Evolutionary conservation across 2,113 vertebrate genomes (phyloP).

Genomic region (Zingel zingel): DNA sequence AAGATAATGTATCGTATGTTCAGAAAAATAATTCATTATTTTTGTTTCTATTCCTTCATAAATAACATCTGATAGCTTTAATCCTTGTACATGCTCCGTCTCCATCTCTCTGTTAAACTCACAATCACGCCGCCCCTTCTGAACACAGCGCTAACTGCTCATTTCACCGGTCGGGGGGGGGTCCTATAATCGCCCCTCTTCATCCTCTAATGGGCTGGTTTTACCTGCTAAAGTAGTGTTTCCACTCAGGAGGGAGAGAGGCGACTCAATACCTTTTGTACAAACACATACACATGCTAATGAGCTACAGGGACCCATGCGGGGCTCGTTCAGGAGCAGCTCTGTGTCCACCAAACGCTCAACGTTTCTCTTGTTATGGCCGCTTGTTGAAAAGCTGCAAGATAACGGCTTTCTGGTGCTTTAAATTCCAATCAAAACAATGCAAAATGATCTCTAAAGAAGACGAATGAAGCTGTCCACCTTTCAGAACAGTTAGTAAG

Average conservation of each 20-base stretch:
- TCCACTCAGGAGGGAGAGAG: slow-evolving; percentile 44
- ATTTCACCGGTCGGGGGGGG: slow-evolving; percentile 38
- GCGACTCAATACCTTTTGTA: slow-evolving; percentile 41
- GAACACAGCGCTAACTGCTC: slow-evolving; percentile 26
- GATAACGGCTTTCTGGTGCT: slow-evolving; percentile 4
- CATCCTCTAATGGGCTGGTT: slow-evolving; percentile 42
- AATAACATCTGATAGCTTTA: not conserved
- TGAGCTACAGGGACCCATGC: slow-evolving; percentile 27
- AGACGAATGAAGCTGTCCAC: too few relatives aligned
- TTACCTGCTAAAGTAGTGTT: slow-evolving; percentile 48
- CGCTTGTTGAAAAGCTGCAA: slow-evolving; percentile 20
- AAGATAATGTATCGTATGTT: not conserved
- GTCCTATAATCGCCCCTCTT: slow-evolving; percentile 41
- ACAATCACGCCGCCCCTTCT: not conserved
- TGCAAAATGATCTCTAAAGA: not conserved
- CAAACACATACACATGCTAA: slow-evolving; percentile 63
- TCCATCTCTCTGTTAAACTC: not conserved
- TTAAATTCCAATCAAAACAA: not conserved
- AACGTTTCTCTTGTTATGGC: slow-evolving; percentile 14
- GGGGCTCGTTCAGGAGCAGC: slow-evolving; percentile 30
- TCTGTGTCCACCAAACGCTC: not conserved
- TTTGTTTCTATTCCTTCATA: not conserved
- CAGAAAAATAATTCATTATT: too few relatives aligned
- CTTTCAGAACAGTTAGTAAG: too few relatives aligned
- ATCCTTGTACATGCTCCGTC: accelerated